phyloP scores from a whole-genome alignment of 2,888 invertebrate species.

The Acronicta psi region DNA sequence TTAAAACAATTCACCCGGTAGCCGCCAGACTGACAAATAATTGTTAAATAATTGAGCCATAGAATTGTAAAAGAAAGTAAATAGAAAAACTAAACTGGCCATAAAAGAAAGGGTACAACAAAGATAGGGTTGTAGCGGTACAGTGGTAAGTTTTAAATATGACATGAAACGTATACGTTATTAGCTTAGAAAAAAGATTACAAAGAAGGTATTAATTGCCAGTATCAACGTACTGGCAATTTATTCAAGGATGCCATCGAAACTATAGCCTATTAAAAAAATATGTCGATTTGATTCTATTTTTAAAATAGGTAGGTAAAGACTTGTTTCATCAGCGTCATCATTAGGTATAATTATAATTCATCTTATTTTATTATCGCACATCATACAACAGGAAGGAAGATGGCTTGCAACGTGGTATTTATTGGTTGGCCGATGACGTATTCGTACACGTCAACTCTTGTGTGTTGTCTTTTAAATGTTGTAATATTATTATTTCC shows the following conservation, averaged over 20 bases:
- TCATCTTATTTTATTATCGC: slow-evolving; percentile 13
- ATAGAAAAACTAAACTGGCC: slow-evolving; percentile 13
- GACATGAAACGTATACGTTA: neutral
- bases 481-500: slow-evolving; percentile 8
- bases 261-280: neutral
- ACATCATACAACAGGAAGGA: slow-evolving; percentile 13
- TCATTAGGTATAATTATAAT: slow-evolving; percentile 5
- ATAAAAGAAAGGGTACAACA: slow-evolving; percentile 31
- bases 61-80: slow-evolving; percentile 24
- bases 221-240: too few relatives aligned
- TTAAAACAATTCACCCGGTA: slow-evolving; percentile 31
- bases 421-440: slow-evolving; percentile 26
- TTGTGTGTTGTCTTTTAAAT: slow-evolving; percentile 9
- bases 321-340: slow-evolving; percentile 4
- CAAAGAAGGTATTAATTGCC: too few relatives aligned
- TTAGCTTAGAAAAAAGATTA: too few relatives aligned
- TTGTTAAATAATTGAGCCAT: slow-evolving; percentile 42
- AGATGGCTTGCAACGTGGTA: slow-evolving; percentile 22
- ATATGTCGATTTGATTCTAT: neutral
- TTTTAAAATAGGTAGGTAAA: neutral
- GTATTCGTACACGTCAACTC: slow-evolving; percentile 7
- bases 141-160: slow-evolving; percentile 23
- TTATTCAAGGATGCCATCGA: neutral
- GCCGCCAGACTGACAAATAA: slow-evolving; percentile 12
- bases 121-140: slow-evolving; percentile 4